Evolutionary conservation across 2,888 invertebrate genomes (phyloP).

Genomic region (Orthosia gothica): DNA sequence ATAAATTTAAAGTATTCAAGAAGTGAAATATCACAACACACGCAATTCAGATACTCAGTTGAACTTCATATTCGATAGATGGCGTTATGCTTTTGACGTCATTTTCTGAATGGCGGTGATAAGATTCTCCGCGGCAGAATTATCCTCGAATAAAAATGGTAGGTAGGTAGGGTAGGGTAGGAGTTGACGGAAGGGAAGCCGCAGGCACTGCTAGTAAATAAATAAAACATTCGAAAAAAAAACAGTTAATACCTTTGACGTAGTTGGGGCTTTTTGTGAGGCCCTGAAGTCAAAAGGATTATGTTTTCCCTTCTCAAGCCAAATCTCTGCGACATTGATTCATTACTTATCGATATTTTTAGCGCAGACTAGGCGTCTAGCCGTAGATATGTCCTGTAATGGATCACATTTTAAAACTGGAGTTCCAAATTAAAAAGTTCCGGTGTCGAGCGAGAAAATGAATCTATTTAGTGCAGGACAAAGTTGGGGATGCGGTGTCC

Average conservation of each 20-base stretch:
- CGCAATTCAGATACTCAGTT: too few relatives aligned
- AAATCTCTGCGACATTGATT: constrained; percentile 54
- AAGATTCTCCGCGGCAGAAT: too few relatives aligned
- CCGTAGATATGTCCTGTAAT: constrained; percentile 2
- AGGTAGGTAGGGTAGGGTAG: too few relatives aligned
- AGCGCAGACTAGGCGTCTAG: constrained; percentile 14
- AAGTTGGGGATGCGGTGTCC: constrained; percentile 68
- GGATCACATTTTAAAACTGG: constrained; percentile 44
- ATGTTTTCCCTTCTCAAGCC: constrained; percentile 48
- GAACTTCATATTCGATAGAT: too few relatives aligned
- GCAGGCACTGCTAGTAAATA: not conserved
- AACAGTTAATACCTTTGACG: constrained; percentile 39
- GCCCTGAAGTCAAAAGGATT: constrained; percentile 55
- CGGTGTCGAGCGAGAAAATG: constrained; percentile 66
- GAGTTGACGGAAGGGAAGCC: too few relatives aligned
- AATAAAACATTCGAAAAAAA: constrained; percentile 46
- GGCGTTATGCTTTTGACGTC: too few relatives aligned
- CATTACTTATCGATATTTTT: constrained; percentile 55
- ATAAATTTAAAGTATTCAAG: too few relatives aligned
- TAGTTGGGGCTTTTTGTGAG: constrained; percentile 28
- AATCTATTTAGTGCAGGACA: constrained; percentile 73
- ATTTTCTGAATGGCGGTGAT: too few relatives aligned
- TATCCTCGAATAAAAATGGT: too few relatives aligned
- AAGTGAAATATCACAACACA: too few relatives aligned
- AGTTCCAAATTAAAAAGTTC: constrained; percentile 76